phyloP scores from a whole-genome alignment of 92 coral and sea anemone species.

The Virgularia gustaviana region DNA sequence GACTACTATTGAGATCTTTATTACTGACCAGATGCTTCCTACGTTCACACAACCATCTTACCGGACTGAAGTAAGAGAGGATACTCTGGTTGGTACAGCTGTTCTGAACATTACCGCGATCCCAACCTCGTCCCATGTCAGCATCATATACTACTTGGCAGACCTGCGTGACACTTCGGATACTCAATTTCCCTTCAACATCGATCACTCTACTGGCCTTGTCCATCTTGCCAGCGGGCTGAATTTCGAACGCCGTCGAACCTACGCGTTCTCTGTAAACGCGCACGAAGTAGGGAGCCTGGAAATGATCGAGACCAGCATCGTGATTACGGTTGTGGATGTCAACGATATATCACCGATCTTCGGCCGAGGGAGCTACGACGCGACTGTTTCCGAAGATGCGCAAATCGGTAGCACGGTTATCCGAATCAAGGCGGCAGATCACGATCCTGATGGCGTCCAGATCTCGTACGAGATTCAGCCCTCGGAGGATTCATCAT shows the following conservation, averaged over 20 bases:
- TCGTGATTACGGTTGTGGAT: slow-evolving; percentile 56
- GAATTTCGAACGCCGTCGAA: slow-evolving; percentile 60
- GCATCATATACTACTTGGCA: slow-evolving; percentile 61
- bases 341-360: slow-evolving; percentile 65
- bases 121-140: slow-evolving; percentile 12
- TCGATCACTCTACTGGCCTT: slow-evolving; percentile 52
- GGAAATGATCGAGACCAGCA: slow-evolving; percentile 31
- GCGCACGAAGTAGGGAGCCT: slow-evolving; percentile 63
- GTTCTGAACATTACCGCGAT: slow-evolving; percentile 59
- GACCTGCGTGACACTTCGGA: slow-evolving; percentile 54
- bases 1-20: slow-evolving; percentile 51
- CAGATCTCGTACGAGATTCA: background rate
- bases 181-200: slow-evolving; percentile 61
- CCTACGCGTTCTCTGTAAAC: slow-evolving; percentile 43
- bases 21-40: slow-evolving; percentile 62
- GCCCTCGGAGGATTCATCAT: background rate
- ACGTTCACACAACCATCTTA: slow-evolving; percentile 47
- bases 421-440: slow-evolving; percentile 75
- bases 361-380: slow-evolving; percentile 50
- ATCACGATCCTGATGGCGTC: slow-evolving; percentile 55
- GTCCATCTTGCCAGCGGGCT: slow-evolving; percentile 54
- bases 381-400: slow-evolving; percentile 59
- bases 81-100: slow-evolving; percentile 57
- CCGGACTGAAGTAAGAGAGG: slow-evolving; percentile 50
- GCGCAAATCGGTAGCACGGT: slow-evolving; percentile 54